Base-by-base conservation (phyloP, 2,797 vertebrate genomes). In the Mus minutoides region DNA sequence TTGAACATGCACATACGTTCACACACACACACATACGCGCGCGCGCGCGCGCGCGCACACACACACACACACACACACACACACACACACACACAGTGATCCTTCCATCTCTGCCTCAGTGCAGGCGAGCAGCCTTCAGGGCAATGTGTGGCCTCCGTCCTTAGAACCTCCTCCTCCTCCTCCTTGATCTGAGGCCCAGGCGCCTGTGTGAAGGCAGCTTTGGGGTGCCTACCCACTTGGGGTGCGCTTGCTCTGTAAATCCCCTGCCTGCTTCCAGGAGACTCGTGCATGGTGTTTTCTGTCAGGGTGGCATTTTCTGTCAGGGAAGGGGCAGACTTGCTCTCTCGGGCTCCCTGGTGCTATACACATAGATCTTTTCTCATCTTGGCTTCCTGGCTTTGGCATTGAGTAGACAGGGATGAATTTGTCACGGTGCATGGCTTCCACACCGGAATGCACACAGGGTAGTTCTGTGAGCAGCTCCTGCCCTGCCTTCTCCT, bases 381-480 rank as follows among this genome's bases (percentile, higher is more conserved):
- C 37, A 31, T 19, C 62, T 84, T 0, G 26, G 3, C 0, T 34
- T 64, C 58, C 16, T 2, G 24, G 49, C 88, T 54, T 31, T 52
- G 69, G 64, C 0, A 7, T 49, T 75, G n/a, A 73, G 69, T 0
- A 1, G 1, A 37, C 6, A 22, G 77, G 58, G 40, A 73, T 34
- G 60, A 82, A 11, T 17, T 7, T 7, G 2, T 60, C 22, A 7
- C 3, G 0, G 34, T 54, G 52, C 85, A 17, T 11, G 56, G 69
- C 77, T 13, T 3, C 85, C 76, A 56, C 9, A 0, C n/a, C 0
- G 6, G 37, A 16, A 29, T 4, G 14, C 60, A 21, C 0, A 0
- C 0, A 0, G 93, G 62, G 77, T 76, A 56, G 56, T 64, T 78
- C 19, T 4, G 79, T 29, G 56, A 67, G 7, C 2, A 0, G 77